A percentile compares a stretch with the other conserved stretches of the same genome.
phyloP scores from a whole-genome alignment of 2,113 vertebrate genomes.

The Gymnogyps californianus region DNA sequence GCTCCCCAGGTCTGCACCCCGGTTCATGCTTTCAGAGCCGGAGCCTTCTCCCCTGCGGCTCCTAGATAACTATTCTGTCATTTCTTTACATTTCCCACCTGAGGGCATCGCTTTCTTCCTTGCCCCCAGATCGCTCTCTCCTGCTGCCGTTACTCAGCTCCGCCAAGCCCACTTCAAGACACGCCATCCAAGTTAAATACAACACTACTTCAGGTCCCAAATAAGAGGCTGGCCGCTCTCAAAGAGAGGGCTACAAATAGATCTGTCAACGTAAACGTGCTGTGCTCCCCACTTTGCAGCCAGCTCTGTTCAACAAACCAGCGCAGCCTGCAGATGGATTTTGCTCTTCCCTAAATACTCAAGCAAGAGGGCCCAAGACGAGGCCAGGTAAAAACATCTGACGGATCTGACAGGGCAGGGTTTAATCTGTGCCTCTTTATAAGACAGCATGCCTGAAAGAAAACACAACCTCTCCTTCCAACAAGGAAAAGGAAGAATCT shows the following conservation, averaged over 20 bases:
- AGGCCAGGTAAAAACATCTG: neutral
- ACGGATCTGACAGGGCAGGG: neutral
- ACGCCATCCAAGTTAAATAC: neutral
- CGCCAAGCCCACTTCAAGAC: neutral
- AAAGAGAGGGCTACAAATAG: neutral
- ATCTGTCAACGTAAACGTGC: neutral
- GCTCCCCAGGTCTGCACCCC: neutral
- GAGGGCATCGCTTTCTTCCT: neutral
- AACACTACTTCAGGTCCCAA: neutral
- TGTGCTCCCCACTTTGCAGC: neutral
- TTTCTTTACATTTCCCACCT: neutral
- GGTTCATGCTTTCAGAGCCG: neutral
- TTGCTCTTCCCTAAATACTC: neutral
- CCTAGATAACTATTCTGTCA: neutral
- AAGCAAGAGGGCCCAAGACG: neutral
- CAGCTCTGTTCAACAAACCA: neutral
- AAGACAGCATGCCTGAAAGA: neutral
- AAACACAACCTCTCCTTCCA: neutral
- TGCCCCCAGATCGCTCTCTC: neutral
- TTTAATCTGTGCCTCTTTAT: neutral
- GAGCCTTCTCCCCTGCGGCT: neutral
- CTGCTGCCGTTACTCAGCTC: neutral
- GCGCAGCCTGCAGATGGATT: neutral
- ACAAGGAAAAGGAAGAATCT: neutral
- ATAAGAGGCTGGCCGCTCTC: neutral